These are phyloP conservation scores for Brachionus manjavacas DNA, from an alignment of 1,140 invertebrate species.

Conservation along the genomic window DNA sequence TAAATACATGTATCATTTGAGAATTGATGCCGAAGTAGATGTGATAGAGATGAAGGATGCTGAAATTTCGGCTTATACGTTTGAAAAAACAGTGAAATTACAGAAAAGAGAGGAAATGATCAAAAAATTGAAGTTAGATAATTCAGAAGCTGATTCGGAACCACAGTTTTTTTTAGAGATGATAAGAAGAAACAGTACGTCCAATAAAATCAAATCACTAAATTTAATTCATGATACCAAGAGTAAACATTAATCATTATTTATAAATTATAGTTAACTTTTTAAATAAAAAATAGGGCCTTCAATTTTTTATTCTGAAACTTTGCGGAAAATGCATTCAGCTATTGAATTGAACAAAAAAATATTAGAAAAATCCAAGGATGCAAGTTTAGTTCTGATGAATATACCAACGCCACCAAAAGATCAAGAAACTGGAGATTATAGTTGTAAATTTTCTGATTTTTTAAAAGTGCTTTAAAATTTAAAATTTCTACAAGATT, in stretches of 20 bases:
- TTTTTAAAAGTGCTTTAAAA: constrained; percentile 45
- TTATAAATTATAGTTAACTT: neutral
- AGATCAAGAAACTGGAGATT: constrained; percentile 72
- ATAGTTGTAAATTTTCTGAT: constrained; percentile 70
- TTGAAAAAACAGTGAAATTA: constrained; percentile 96
- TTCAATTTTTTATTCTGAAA: constrained; percentile 67
- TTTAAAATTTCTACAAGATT: constrained; percentile 66
- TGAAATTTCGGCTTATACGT: constrained; percentile 95
- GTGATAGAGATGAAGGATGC: constrained; percentile 98
- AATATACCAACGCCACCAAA: constrained; percentile 96
- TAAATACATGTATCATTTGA: constrained; percentile 91
- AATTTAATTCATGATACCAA: neutral
- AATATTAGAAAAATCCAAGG: constrained; percentile 89
- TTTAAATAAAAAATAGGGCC: neutral
- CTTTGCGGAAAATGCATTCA: constrained; percentile 96
- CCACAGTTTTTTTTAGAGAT: constrained; percentile 5
- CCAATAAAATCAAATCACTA: constrained; percentile 11
- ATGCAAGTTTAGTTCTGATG: constrained; percentile 92
- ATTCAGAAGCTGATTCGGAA: neutral
- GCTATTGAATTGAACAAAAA: constrained; percentile 96
- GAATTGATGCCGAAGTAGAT: constrained; percentile 95
- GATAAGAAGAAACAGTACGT: neutral
- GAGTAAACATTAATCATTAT: neutral
- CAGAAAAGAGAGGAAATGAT: constrained; percentile 97
- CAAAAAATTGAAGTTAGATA: constrained; percentile 66